Evolutionary conservation across 35 echinoderm and acorn worm genomes (phyloP), one percentile per base, ranked within the genome.

Genomic region (Acanthaster planci): DNA sequence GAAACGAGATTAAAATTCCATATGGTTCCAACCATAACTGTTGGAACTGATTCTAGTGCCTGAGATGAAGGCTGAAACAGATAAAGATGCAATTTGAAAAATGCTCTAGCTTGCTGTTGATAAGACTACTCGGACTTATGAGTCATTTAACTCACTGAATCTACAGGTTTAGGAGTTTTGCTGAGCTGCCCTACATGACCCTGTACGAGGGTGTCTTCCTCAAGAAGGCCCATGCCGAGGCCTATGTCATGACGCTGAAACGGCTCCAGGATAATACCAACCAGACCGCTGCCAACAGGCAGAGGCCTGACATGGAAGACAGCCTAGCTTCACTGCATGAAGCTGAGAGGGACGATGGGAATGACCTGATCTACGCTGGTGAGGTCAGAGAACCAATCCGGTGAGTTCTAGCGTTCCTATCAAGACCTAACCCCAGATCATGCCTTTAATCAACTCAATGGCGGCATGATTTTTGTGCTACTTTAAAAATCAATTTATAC

Each of bases 191-290:
- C 26, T 94, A 83, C 55, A 60, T 82, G 29, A 90, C 92, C 9
- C 40, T 90, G 21, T 36, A 83, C 30, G 83, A 88, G 36, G 86
- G 86, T 0, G 64, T 94, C 42, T 94, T 90, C 87, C 40, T 94
- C 47, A 90, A 64, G 64, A 94, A 90, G 72, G 92, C 87, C 5
- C 87, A 94, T 38, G 88, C 83, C 0, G 92, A 94, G 59, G 50
- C 92, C 37, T 94, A 94, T 53, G 35, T 94, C 12, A 56, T 76
- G 9, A 86, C 82, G 51, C 82, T 94, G 83, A 90, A 77, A 38
- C 87, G 92, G 0, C 86, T 89, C 16, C 50, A 57, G 16, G 53
- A 38, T 5, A 56, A 32, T 31, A 52, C 81, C 9, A 84, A 40
- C 42, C 42, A 47, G 42, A 6, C 42, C 31, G 8, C 38, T 51